Base-by-base conservation (phyloP, 30 jellyfish, hydroid and myxozoan species). In the Aurelia sp. region DNA sequence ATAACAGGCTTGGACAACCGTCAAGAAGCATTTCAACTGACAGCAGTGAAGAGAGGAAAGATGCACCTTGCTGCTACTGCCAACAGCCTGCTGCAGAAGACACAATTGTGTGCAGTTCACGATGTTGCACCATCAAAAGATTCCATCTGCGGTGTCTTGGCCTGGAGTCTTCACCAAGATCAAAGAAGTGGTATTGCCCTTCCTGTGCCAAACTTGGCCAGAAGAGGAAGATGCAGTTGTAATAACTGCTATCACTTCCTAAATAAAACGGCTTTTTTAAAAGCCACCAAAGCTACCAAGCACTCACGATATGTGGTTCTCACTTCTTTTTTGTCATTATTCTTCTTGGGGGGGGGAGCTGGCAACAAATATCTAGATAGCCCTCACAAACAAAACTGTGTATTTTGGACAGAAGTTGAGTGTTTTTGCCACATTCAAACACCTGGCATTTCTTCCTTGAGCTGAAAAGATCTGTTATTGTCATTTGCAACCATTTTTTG, bases 191-290 rank as follows among this genome's bases (percentile, higher is more conserved):
- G 66, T 19, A 57, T 8, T 57, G 66, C 10, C 66, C 66, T 57
- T 13, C 66, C 66, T 57, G 66, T 57, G 66, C 66, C 66, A 16
- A 16, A 57, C 19, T 13, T 57, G 66, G 66, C 66, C 66, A 57
- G 10, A 57, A 57, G 66, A 57, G 66, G 22, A 57, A 57, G 66
- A 13, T 57, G 66, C 66, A 57, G 66, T 57, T 16, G 4, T 57
- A 57, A 57, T 13, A 57, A 4, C 66, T 19, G 19, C 22, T 19
- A 57, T 19, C 4, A 57, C 22, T 57, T 19, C 22, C 22, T 57
- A 16, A 4, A 57, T 19, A 57, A 57, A 57, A 57, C 66, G 10
- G 19, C 22, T 57, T 57, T 57, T 19, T 57, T 57, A 57, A 57
- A 35, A 57, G 22, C 66, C 66, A 57, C 66, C 66, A 57, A 9